Conservation (phyloP, 2,797 vertebrate species). For the Pangasius macronema region DNA sequence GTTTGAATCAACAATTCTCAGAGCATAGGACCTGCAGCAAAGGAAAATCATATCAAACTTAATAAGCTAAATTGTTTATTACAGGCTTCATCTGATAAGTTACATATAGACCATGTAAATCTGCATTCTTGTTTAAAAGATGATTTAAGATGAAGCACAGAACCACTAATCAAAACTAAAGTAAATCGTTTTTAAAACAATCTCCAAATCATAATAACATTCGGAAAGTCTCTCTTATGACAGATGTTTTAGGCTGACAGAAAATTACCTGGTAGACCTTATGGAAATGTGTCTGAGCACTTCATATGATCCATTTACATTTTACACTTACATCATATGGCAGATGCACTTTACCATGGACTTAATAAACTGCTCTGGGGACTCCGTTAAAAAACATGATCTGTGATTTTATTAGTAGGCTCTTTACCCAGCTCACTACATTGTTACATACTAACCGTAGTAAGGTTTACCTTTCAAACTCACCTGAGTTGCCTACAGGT, state of each 20-base stretch:
- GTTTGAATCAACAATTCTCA: neutral
- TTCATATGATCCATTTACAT: neutral
- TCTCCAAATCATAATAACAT: neutral
- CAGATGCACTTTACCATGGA: neutral
- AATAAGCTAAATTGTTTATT: neutral
- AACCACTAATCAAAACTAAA: neutral
- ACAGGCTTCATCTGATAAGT: neutral
- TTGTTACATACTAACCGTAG: neutral
- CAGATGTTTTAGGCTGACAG: neutral
- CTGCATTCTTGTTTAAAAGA: neutral
- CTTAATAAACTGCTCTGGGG: neutral
- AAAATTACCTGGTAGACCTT: neutral
- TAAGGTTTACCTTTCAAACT: conserved; percentile 32
- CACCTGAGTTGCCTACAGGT: conserved; percentile 67
- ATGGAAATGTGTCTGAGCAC: neutral
- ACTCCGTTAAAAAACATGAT: neutral
- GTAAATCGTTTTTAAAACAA: neutral
- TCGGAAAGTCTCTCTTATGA: neutral
- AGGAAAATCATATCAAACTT: neutral
- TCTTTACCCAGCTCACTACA: neutral
- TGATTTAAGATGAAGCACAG: no score
- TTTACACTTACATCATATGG: neutral
- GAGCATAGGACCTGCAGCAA: conserved; percentile 56
- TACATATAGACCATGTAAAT: neutral
- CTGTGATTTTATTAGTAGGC: neutral